Evolutionary conservation across 2,113 vertebrate species (phyloP).

Genomic region (Muntiacus reevesi): DNA sequence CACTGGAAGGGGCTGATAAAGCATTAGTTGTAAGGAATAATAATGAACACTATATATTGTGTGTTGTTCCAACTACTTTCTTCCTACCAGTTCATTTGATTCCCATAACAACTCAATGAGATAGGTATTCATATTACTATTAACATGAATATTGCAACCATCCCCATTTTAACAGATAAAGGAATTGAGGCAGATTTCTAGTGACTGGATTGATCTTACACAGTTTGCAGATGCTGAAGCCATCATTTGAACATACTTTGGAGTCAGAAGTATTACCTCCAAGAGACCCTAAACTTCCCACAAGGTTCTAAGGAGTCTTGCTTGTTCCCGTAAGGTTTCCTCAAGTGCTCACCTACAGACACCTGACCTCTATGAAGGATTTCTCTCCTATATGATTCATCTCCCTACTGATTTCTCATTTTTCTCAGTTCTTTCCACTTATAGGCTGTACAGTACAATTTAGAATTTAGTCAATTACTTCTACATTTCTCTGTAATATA

Average conservation of each 20-base stretch:
- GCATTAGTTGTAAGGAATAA: not conserved
- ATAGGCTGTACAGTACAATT: not conserved
- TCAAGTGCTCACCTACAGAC: not conserved
- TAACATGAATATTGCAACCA: not conserved
- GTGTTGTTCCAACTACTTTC: not conserved
- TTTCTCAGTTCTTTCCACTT: not conserved
- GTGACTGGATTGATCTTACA: not conserved
- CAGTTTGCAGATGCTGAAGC: not conserved
- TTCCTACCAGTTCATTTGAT: not conserved
- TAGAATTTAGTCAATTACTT: not conserved
- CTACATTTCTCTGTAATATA: not conserved
- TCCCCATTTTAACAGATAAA: not conserved
- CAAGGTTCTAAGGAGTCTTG: not conserved
- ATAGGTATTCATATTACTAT: not conserved
- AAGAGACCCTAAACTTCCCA: not conserved
- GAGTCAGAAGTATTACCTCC: not conserved
- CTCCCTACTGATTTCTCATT: not conserved
- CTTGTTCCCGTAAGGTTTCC: not conserved
- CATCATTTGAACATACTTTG: not conserved
- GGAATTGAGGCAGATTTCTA: not conserved
- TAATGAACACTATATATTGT: not conserved
- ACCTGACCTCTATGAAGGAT: not conserved
- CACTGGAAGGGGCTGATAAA: not conserved
- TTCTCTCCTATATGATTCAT: not conserved
- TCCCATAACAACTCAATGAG: not conserved